Base-by-base conservation (phyloP, 1,140 invertebrate species). In the Apis dorsata region DNA sequence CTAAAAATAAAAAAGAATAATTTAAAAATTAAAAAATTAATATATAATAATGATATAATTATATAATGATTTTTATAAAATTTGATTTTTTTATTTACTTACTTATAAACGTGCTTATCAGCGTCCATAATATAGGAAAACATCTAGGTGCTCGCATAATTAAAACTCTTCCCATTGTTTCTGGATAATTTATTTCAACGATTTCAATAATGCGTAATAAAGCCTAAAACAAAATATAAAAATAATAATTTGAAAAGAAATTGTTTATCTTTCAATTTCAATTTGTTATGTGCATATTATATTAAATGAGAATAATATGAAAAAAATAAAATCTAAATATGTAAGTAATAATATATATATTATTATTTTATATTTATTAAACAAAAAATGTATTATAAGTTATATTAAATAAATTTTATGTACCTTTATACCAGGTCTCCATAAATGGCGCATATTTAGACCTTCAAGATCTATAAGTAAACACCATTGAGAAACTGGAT, bases 51-150 rank as follows among this genome's bases (percentile, higher is more conserved):
- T 19, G 0, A 55, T 59, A 44, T n/a, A 15, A 44, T 66, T n/a
- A n/a, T n/a, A n/a, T n/a, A n/a, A n/a, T n/a, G n/a, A n/a, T n/a
- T n/a, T 49, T 68, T 75, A 51, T 44, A 81, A 81, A 59, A 81
- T 79, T 81, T 65, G 75, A 73, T 57, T 24, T 24, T 24, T 24
- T 24, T 34, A n/a, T 49, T 72, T 76, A 55, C 93, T 94, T 92
- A 97, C 96, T 95, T 90, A 99, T 99, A 92, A 99, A 99, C n/a
- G 98, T 98, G 91, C 97, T 98, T 75, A 99, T 97, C 69, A 99
- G 95, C 0, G 98, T 99, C 98, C 98, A 99, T n/a, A 99, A 94
- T 81, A 99, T 98, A 1, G 98, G 98, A 92, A 99, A 99, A 68
- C 99, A 98, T 85, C 98, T 95, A 2, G 98, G 98, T 53, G 98